Evolutionary conservation across 2,113 vertebrate species (phyloP), one percentile per base, ranked within the genome.

Genomic region (Benitochromis conjunctus): DNA sequence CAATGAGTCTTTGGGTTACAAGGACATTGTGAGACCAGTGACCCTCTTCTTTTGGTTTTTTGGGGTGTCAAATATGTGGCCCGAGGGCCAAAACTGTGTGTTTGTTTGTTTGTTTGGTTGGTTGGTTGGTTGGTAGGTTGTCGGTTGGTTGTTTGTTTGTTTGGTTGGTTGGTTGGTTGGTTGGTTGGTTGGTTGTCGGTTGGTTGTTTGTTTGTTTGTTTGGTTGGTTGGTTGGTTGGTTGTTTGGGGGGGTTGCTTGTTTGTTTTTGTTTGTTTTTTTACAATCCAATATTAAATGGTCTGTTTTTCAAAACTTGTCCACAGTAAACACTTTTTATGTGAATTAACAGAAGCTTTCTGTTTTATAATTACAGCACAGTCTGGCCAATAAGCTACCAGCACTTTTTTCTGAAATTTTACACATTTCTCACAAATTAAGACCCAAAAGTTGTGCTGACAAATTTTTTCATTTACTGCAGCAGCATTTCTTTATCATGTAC

Each of bases 151-250:
- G 6, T 36, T 62, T 64, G 0, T n/a, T 64, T n/a, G 26, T 31
- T 31, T 29, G 29, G 29, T 4, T 36, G 1, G 2, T 0, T 7
- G 4, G 19, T 11, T 34, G 1, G 19, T 34, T 31, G 5, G 3
- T 31, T 31, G 29, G 29, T 29, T 29, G 29, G 29, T 29, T 29
- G 29, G 29, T 31, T 31, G 4, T 4, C 4, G n/a, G n/a, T n/a
- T n/a, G 26, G 2, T 26, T 31, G 5, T 36, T 62, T 62, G 0
- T n/a, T 64, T n/a, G n/a, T n/a, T n/a, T n/a, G n/a, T 29, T 29
- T 29, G 29, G 29, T 29, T 29, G 4, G 29, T 29, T 29, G 29
- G 29, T 29, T 29, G 29, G 29, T 29, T 29, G 29, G 29, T 31
- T 31, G 4, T 4, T 5, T 62, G n/a, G n/a, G n/a, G n/a, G n/a